phyloP scores from a whole-genome alignment of 2,888 invertebrate genomes.

The Bursaphelenchus okinawaensis region DNA sequence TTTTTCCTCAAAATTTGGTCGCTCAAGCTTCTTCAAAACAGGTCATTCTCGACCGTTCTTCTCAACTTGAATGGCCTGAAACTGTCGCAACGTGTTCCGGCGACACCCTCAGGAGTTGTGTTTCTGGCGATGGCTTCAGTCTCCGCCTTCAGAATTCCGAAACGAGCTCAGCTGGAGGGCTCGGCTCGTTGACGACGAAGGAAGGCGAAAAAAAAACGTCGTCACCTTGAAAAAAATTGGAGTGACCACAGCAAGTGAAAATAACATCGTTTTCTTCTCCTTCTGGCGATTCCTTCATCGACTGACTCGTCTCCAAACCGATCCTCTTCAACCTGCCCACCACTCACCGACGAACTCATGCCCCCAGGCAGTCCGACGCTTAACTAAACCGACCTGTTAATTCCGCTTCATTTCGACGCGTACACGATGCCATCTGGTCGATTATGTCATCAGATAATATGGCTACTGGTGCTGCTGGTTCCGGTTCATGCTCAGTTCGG shows the following conservation, averaged over 20 bases:
- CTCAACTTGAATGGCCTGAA: too few species aligned
- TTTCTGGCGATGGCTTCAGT: neutral
- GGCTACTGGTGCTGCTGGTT: neutral
- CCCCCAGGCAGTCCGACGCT: neutral
- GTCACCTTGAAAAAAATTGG: neutral
- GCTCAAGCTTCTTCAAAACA: too few species aligned
- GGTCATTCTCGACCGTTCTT: too few species aligned
- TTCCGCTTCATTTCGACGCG: neutral
- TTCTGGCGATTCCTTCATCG: too few species aligned
- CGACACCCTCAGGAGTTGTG: too few species aligned
- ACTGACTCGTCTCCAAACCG: neutral
- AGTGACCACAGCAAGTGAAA: neutral
- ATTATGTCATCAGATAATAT: neutral
- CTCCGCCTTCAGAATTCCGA: too few species aligned
- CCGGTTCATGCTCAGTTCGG: slow-evolving; percentile 40
- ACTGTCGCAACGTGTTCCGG: too few species aligned
- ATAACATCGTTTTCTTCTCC: neutral
- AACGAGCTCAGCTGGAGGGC: neutral
- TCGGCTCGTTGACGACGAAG: neutral
- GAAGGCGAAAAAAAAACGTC: neutral
- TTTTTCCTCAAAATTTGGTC: too few species aligned
- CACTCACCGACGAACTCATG: neutral
- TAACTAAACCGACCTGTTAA: neutral
- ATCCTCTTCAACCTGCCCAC: neutral
- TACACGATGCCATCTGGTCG: neutral